Evolutionary conservation across 2,113 vertebrate species (phyloP), one percentile per base, ranked within the genome.

Genomic region (Xerus inauris): DNA sequence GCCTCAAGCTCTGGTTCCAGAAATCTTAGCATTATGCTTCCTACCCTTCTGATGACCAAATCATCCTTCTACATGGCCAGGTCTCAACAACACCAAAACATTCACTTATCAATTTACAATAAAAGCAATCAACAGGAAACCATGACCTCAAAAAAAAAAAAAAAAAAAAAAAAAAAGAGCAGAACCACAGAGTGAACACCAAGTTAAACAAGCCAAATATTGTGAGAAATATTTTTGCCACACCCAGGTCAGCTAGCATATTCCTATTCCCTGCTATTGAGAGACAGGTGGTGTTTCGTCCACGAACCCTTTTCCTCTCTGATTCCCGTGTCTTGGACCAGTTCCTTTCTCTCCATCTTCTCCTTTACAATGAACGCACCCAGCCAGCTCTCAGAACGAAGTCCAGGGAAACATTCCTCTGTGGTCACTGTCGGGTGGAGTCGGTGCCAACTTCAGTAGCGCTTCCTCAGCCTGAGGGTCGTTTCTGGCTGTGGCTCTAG

Each of bases 311-410:
- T 73, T 87, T 85, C 40, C 45, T 91, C 42, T 49, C 72, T n/a
- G 94, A 45, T 22, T 84, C 45, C 54, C 9, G 16, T 28, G 38
- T 22, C 35, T 87, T 92, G 67, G 69, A 14, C 40, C 35, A 5
- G 3, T 13, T 67, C 69, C 42, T 93, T 54, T 81, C 51, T 77
- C n/a, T 24, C 84, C 45, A 8, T 17, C 49, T 47, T 51, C 54
- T 73, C 32, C 28, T 62, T 67, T 38, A 16, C 16, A 0, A 0
- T 3, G 51, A 2, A 0, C 2, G 47, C 11, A 8, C 8, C 22
- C 40, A 54, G 64, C 73, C 24, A 11, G 14, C n/a, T 26, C 38
- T 59, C 62, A 47, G 49, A 79, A 62, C 4, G 1, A 40, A 79
- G 35, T n/a, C 69, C 28, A 6, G 1, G 10, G 69, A 82, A 40